Percentiles rank a stretch among this genome's conserved stretches.
Conservation (phyloP, 2,113 vertebrate genomes). For the Hemiprocne comata region DNA sequence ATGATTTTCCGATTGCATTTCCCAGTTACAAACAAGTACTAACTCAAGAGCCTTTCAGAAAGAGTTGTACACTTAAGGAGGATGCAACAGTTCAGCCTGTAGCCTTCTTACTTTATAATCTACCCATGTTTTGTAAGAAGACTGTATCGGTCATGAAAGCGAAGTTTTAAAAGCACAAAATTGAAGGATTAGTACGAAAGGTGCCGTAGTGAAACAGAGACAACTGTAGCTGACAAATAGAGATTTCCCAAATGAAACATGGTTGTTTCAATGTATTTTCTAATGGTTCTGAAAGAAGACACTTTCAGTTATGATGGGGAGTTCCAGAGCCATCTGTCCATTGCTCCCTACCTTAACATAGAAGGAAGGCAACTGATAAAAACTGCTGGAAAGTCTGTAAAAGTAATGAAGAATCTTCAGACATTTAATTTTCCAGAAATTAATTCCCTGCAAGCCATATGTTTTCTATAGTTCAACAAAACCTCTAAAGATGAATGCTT, state of each 20-base stretch:
- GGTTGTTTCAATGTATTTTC: not conserved
- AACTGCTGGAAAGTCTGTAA: not conserved
- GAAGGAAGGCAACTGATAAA: not conserved
- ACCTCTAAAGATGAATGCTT: not conserved
- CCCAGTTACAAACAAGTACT: no score
- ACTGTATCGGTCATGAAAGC: no score
- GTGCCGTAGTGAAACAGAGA: no score
- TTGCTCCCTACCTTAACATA: not conserved
- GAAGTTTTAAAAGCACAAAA: no score
- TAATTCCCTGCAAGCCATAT: not conserved
- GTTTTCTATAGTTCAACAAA: not conserved
- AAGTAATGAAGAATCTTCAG: not conserved
- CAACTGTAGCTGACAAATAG: no score
- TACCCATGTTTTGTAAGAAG: no score
- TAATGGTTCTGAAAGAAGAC: not conserved
- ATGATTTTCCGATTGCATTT: no score
- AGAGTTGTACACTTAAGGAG: no score
- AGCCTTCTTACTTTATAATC: no score
- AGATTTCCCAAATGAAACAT: not conserved
- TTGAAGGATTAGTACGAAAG: no score
- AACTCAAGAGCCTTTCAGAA: no score
- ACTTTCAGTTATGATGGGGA: not conserved
- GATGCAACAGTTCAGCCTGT: no score
- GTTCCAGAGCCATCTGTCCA: not conserved
- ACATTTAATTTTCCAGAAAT: not conserved